A percentile compares a stretch with the other conserved stretches of the same genome.
phyloP scores from a whole-genome alignment of 35 echinoderm and acorn worm species.

The Hemicentrotus pulcherrimus region DNA sequence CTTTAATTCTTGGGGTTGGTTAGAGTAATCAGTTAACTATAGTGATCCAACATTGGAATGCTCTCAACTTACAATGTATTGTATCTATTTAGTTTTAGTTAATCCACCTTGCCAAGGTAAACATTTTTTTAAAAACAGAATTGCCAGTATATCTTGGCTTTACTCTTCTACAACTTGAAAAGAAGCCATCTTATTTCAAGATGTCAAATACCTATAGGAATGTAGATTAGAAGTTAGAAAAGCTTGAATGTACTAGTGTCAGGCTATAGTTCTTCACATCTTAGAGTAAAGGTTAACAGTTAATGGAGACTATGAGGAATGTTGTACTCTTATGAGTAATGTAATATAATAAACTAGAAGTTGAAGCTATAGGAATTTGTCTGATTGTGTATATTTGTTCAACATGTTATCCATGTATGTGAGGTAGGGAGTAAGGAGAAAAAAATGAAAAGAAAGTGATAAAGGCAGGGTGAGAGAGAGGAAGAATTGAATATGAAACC shows the following conservation, averaged over 20 bases:
- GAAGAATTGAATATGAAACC: background rate
- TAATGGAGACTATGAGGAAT: background rate
- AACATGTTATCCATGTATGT: background rate
- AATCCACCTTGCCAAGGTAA: too few species aligned
- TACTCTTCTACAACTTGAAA: background rate
- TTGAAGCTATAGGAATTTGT: background rate
- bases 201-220: background rate
- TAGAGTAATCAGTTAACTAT: too few species aligned
- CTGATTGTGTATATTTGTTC: background rate
- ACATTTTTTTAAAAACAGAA: too few species aligned
- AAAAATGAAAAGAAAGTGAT: too few species aligned
- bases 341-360: background rate
- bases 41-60: too few species aligned
- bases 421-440: background rate
- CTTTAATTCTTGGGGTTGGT: too few species aligned
- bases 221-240: background rate
- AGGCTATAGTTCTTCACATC: background rate
- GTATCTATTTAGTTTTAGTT: too few species aligned
- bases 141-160: background rate
- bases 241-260: constrained; percentile 9
- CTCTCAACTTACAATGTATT: too few species aligned
- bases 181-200: background rate
- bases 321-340: background rate
- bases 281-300: background rate
- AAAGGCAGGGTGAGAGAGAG: background rate